Base-by-base conservation (phyloP, 2,888 invertebrate species). In the Scelioninae gen. 1 region DNA sequence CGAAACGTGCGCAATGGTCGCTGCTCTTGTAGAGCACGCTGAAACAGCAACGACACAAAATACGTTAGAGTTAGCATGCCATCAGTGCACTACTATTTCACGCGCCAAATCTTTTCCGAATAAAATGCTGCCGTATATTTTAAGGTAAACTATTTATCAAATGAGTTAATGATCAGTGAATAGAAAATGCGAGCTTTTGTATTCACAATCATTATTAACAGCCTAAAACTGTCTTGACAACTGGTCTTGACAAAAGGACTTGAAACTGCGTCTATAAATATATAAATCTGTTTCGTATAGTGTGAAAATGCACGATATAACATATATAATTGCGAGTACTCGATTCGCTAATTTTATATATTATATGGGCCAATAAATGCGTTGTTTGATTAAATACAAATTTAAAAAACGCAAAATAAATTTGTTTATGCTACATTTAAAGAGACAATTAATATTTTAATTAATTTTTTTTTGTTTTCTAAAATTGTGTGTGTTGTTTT, bases 1-100 rank as follows among this genome's bases (percentile, higher is more conserved):
- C 96, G 95, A 94, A 96, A 97, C 79, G 96, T 96, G 87, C 94
- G 94, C 87, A 95, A 94, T 80, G 95, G 95, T 86, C 95, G 94
- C 87, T 91, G 92, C 88, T 92, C 92, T 84, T 91, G 90, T 16
- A 91, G 90, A 86, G 88, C 90, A 79, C 91, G 92, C 92, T 92
- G 91, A 82, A 92, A 92, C 86, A 90, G 85, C 84, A 88, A 86
- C 84, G 88, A 89, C 74, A 89, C 62, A 43, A 90, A 82, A 86
- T 90, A 89, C 82, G 88, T 86, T 86, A 87, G 72, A 63, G 88
- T 87, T 60, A 90, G 66, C 90, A 90, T 90, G 47, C 58, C 58
- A 68, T 23, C 32, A 11, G 10, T 9, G 40, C 15, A 72, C 71
- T 58, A 34, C 11, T 40, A 60, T 72, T 66, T 68, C 53, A 68